Conservation (phyloP, 2,113 vertebrate species). For the Ciconia boyciana region DNA sequence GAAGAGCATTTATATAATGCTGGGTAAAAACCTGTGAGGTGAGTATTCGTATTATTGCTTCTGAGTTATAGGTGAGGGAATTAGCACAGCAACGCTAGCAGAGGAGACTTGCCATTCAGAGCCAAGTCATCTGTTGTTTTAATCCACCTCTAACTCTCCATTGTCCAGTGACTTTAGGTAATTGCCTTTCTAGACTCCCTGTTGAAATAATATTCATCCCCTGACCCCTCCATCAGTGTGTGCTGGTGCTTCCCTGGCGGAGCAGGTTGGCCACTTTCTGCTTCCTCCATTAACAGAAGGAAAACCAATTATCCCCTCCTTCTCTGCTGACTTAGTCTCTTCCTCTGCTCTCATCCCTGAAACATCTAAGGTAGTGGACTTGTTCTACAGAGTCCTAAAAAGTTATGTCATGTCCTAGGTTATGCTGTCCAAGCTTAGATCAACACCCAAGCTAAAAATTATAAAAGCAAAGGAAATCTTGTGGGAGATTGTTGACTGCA, state of each 20-base stretch:
- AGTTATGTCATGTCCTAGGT: neutral
- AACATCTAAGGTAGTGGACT: neutral
- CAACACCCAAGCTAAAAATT: neutral
- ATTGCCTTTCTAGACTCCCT: neutral
- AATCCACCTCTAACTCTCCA: neutral
- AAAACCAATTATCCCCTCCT: neutral
- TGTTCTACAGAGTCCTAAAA: neutral
- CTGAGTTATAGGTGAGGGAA: neutral
- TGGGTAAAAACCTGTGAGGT: neutral
- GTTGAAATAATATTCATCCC: neutral
- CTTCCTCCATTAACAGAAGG: neutral
- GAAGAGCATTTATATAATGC: neutral
- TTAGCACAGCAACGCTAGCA: neutral
- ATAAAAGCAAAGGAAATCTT: neutral
- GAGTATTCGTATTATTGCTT: neutral
- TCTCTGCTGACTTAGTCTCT: neutral
- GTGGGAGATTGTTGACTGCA: neutral
- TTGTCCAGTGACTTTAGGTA: neutral
- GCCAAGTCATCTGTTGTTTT: neutral
- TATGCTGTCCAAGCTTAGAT: neutral
- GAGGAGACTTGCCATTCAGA: neutral
- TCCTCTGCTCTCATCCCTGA: neutral
- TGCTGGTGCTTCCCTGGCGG: neutral
- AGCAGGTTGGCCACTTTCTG: neutral
- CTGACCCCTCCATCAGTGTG: neutral